Evolutionary conservation across 2,888 invertebrate genomes (phyloP).

Genomic region (Entomobrya multifasciata): DNA sequence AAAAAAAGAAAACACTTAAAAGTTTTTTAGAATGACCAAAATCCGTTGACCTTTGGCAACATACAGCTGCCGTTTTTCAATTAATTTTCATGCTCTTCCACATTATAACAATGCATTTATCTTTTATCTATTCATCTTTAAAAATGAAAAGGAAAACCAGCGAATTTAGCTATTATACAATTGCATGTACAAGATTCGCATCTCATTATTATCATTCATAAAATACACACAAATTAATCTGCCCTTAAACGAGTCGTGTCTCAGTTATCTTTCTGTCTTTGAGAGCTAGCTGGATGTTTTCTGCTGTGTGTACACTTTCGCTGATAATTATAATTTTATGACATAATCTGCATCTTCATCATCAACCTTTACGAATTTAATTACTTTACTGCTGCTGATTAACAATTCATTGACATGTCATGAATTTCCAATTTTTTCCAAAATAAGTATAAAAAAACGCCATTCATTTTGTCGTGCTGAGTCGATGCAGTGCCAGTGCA

Average conservation of each 20-base stretch:
- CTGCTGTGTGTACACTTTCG: conserved; percentile 5
- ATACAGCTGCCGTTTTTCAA: conserved; percentile 61
- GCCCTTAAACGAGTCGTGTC: too few relatives aligned
- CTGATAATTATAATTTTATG: conserved; percentile 62
- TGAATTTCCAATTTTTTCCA: conserved; percentile 58
- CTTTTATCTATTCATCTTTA: neutral
- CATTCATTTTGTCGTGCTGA: conserved; percentile 7
- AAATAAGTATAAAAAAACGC: conserved; percentile 40
- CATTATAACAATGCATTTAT: too few relatives aligned
- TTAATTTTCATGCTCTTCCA: conserved; percentile 55
- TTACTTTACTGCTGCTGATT: conserved; percentile 67
- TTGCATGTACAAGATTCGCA: too few relatives aligned
- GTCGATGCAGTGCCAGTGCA: conserved; percentile 7
- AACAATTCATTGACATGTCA: conserved; percentile 67
- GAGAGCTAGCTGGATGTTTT: neutral
- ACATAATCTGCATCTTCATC: conserved; percentile 61
- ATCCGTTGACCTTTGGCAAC: conserved; percentile 64
- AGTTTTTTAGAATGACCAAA: conserved; percentile 12
- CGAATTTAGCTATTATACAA: conserved; percentile 32
- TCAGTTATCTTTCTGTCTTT: conserved; percentile 39
- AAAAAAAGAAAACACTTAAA: neutral
- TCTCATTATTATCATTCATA: too few relatives aligned
- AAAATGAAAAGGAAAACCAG: conserved; percentile 27
- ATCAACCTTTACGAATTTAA: conserved; percentile 64
- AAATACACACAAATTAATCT: too few relatives aligned